phyloP scores from a whole-genome alignment of 2,797 vertebrate genomes.

The Kryptopterus vitreolus region DNA sequence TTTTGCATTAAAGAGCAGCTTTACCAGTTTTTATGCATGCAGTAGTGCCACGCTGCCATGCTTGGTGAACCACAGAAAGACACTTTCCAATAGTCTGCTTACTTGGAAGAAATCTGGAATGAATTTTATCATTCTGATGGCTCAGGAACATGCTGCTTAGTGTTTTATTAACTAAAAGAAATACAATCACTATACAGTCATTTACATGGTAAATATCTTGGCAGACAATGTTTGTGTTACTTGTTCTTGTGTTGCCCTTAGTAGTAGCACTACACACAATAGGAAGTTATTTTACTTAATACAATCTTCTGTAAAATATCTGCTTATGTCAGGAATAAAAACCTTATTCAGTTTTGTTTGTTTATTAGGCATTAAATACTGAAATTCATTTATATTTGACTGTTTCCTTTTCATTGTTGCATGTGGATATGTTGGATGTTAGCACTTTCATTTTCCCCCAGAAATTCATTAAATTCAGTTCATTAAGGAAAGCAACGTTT shows the following conservation, averaged over 20 bases:
- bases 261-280: background rate
- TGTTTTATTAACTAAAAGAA: slow-evolving; percentile 1
- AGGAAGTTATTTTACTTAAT: background rate
- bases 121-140: background rate
- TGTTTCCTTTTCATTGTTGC: background rate
- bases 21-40: background rate
- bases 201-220: slow-evolving; percentile 9
- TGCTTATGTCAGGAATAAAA: slow-evolving; percentile 12
- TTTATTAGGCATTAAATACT: slow-evolving; percentile 4
- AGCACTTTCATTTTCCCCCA: slow-evolving; percentile 5
- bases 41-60: background rate
- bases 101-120: slow-evolving; percentile 2
- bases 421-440: background rate
- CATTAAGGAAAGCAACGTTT: background rate
- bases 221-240: background rate
- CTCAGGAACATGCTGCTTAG: slow-evolving; percentile 7
- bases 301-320: background rate
- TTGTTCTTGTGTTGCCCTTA: background rate
- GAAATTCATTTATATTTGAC: background rate
- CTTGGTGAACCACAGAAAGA: background rate
- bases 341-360: background rate
- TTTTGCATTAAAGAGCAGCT: slow-evolving; percentile 1
- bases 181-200: slow-evolving; percentile 1
- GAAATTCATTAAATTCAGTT: background rate
- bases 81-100: background rate